Conservation (phyloP, 1,140 invertebrate species). For the Drosophila orosa region DNA sequence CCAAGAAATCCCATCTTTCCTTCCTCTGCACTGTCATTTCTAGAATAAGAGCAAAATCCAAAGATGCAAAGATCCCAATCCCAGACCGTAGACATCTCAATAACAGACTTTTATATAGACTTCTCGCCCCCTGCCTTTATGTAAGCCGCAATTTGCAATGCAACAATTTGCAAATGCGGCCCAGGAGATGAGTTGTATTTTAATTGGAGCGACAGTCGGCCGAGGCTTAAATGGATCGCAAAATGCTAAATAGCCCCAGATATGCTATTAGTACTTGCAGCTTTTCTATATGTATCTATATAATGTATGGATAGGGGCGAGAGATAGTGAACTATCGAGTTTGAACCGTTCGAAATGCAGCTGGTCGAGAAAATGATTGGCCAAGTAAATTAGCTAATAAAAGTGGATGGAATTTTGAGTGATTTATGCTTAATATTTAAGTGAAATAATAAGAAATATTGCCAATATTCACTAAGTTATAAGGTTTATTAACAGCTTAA, state of each 20-base stretch:
- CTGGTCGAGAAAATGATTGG: conserved; percentile 11
- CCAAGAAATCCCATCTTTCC: background rate
- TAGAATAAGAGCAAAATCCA: background rate
- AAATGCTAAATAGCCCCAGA: conserved; percentile 39
- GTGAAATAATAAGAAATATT: background rate
- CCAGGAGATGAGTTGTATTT: conserved; percentile 79
- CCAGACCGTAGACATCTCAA: conserved; percentile 26
- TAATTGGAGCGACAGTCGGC: conserved; percentile 67
- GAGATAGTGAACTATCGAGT: conserved; percentile 29
- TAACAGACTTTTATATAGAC: conserved; percentile 28
- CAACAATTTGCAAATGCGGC: conserved; percentile 72
- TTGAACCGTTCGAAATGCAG: conserved; percentile 23
- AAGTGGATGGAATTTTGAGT: background rate
- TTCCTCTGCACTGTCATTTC: conserved; percentile 1
- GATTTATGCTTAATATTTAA: conserved; percentile 6
- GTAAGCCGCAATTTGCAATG: conserved; percentile 60
- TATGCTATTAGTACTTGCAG: conserved; percentile 34
- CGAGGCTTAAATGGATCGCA: conserved; percentile 42
- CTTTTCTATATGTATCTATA: background rate
- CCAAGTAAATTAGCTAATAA: conserved; percentile 5
- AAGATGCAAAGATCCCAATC: background rate
- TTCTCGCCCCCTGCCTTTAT: conserved; percentile 19
- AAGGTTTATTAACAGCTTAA: background rate
- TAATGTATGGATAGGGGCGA: conserved; percentile 23
- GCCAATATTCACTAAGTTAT: background rate